Conservation (phyloP, 2,113 vertebrate species). For the Potamarius usumacintae region DNA sequence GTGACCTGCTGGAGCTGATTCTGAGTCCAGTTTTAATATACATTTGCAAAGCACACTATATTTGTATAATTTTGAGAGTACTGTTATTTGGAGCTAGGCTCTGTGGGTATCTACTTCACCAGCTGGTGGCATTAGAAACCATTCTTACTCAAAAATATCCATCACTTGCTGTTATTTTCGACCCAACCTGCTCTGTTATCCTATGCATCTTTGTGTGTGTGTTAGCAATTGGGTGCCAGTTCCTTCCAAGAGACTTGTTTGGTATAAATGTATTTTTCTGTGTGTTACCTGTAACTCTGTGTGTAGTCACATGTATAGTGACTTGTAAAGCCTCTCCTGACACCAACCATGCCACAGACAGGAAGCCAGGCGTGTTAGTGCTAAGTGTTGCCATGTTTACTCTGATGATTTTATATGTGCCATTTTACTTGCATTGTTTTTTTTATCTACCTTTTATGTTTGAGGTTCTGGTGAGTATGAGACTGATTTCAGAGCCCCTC, state of each 20-base stretch:
- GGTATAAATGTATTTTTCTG: no score
- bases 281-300: no score
- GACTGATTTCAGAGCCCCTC: no score
- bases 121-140: no score
- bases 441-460: no score
- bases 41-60: neutral
- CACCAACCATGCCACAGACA: no score
- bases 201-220: neutral
- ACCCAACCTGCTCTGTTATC: neutral
- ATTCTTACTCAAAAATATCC: no score
- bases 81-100: neutral
- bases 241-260: accelerated
- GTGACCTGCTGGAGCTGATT: conserved; percentile 1
- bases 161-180: neutral
- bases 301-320: neutral
- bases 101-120: no score
- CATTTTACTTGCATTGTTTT: neutral
- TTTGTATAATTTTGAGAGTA: no score
- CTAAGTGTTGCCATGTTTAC: no score
- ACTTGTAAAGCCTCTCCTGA: neutral
- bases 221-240: neutral
- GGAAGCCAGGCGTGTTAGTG: no score
- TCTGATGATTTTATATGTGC: neutral
- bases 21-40: neutral
- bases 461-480: no score